A percentile compares a stretch with the other conserved stretches of the same genome.
Conservation (phyloP, 2,888 invertebrate species). For the Lysandra bellargus region DNA sequence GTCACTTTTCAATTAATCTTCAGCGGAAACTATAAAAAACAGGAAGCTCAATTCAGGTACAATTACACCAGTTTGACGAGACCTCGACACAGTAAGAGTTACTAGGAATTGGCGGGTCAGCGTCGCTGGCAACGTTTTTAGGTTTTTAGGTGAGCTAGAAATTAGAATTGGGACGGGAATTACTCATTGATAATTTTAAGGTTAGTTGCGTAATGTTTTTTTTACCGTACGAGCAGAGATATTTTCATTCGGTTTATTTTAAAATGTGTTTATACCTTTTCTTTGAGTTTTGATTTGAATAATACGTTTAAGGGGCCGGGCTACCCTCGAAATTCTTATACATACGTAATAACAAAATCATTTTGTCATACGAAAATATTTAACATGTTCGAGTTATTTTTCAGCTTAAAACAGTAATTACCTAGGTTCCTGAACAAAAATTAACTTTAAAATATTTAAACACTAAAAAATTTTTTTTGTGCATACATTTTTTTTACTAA, state of each 20-base stretch:
- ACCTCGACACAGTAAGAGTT: background rate
- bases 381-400: too few relatives aligned
- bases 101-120: background rate
- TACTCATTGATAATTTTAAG: constrained; percentile 29
- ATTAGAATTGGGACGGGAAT: constrained; percentile 14
- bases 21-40: constrained; percentile 25
- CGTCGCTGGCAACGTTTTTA: constrained; percentile 20
- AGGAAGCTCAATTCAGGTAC: constrained; percentile 27
- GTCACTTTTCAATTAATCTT: constrained; percentile 23
- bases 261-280: background rate
- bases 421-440: too few relatives aligned
- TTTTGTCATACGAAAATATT: too few relatives aligned
- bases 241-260: background rate
- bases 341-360: too few relatives aligned
- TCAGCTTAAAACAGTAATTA: too few relatives aligned
- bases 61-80: background rate
- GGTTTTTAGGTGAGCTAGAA: constrained; percentile 28
- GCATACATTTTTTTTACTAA: too few relatives aligned
- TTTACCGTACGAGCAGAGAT: background rate
- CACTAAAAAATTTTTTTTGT: too few relatives aligned
- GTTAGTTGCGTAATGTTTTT: background rate
- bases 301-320: too few relatives aligned
- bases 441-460: too few relatives aligned
- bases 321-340: too few relatives aligned
- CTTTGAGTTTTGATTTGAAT: too few relatives aligned